phyloP scores from a whole-genome alignment of 2,113 vertebrate genomes.

The Rallus limicola region DNA sequence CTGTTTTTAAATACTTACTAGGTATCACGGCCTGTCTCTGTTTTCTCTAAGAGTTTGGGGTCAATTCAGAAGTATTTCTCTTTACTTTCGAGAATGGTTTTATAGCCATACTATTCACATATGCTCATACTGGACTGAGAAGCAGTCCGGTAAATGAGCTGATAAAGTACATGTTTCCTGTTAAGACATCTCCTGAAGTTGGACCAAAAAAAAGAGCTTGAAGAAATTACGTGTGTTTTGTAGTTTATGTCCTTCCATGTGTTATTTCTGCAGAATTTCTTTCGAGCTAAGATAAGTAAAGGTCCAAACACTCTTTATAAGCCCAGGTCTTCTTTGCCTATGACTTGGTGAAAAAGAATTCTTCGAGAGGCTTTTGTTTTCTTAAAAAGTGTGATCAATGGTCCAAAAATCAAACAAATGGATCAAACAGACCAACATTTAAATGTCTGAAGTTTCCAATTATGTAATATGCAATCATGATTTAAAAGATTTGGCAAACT shows the following conservation, averaged over 20 bases:
- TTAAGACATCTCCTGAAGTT: neutral
- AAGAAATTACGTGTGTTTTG: neutral
- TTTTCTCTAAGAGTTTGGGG: neutral
- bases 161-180: neutral
- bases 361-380: neutral
- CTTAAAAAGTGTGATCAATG: neutral
- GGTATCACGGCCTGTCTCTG: neutral
- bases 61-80: neutral
- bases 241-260: neutral
- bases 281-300: neutral
- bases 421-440: neutral
- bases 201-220: neutral
- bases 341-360: neutral
- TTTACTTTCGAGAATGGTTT: neutral
- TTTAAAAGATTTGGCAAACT: neutral
- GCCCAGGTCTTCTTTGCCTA: neutral
- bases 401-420: neutral
- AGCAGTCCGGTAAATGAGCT: neutral
- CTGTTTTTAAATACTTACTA: conserved; percentile 1
- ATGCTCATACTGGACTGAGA: neutral
- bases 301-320: neutral
- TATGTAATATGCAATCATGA: neutral
- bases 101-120: neutral
- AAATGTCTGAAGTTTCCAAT: neutral
- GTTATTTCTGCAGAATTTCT: neutral